Evolutionary conservation across 2,888 invertebrate genomes (phyloP).

Genomic region (Smittia aterrima): DNA sequence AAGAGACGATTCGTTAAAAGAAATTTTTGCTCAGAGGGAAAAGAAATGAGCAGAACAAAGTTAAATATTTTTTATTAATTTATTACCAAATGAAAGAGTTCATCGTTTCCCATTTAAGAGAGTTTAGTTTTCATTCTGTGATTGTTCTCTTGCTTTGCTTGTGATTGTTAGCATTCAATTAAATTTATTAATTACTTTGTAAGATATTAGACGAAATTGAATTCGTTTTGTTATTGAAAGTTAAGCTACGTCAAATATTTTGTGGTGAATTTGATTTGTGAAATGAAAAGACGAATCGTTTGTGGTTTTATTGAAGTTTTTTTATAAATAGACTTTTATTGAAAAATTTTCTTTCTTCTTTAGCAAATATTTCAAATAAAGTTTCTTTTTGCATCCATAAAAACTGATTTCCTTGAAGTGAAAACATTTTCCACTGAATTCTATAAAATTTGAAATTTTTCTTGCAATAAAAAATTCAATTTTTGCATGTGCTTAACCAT

Average conservation of each 20-base stretch:
- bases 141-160: neutral
- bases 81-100: neutral
- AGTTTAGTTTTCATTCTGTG: too few relatives aligned
- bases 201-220: neutral
- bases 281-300: slow-evolving; percentile 11
- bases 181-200: neutral
- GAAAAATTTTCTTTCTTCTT: slow-evolving; percentile 31
- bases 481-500: neutral
- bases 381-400: neutral
- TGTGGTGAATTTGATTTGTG: neutral
- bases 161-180: neutral
- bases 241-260: slow-evolving; percentile 1
- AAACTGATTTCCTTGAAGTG: slow-evolving; percentile 22
- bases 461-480: slow-evolving; percentile 42
- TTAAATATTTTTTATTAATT: neutral
- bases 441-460: slow-evolving; percentile 44
- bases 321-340: slow-evolving; percentile 41
- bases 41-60: neutral
- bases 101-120: neutral
- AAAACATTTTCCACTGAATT: slow-evolving; percentile 46
- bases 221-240: neutral
- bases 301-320: slow-evolving; percentile 28
- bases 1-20: too few relatives aligned
- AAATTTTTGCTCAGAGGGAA: neutral
- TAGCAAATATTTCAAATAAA: neutral